Evolutionary conservation across 2,797 vertebrate genomes (phyloP).

Genomic region (Onychomys torridus): DNA sequence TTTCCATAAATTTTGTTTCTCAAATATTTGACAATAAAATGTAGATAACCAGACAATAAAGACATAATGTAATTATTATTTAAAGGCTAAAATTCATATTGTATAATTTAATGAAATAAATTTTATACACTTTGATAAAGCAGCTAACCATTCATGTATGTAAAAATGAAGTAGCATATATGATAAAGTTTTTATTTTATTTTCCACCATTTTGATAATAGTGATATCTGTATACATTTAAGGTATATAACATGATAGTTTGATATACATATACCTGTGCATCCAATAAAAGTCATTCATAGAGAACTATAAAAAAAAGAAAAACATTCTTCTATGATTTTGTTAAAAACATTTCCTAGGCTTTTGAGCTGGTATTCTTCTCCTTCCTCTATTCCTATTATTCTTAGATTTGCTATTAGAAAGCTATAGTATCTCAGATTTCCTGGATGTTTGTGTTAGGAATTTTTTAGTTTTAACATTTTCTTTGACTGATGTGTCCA

Average conservation of each 20-base stretch:
- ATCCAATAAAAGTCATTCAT: background rate
- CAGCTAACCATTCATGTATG: background rate
- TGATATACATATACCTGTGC: background rate
- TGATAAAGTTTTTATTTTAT: background rate
- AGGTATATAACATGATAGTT: background rate
- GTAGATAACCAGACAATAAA: background rate
- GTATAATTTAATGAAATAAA: background rate
- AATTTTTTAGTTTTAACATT: background rate
- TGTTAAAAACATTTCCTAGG: background rate
- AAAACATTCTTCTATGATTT: background rate
- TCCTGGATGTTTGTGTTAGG: background rate
- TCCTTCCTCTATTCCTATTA: background rate
- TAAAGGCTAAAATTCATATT: background rate
- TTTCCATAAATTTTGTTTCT: background rate
- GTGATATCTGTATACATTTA: background rate
- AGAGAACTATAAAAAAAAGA: background rate
- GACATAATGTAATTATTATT: background rate
- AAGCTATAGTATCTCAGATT: background rate
- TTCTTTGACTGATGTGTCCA: background rate
- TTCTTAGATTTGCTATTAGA: background rate
- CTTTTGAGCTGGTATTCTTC: background rate
- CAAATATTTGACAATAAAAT: constrained; percentile 28
- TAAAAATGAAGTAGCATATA: background rate
- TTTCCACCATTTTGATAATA: background rate
- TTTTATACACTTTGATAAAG: background rate